Conservation (phyloP, 1,140 invertebrate species). For the Potamilus streckersoni region DNA sequence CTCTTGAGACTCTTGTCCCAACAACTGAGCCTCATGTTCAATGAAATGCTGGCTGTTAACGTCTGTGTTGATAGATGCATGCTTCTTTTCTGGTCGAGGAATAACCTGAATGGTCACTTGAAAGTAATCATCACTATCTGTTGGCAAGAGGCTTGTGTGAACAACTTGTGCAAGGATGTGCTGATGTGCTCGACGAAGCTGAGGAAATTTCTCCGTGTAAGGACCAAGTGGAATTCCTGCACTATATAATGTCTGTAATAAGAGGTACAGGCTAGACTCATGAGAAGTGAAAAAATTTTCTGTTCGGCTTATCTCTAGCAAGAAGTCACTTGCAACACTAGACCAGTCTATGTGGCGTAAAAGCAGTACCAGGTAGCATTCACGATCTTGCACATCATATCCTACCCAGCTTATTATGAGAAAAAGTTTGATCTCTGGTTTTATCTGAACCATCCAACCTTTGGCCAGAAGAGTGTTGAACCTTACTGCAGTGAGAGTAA, state of each 20-base stretch:
- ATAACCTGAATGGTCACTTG: slow-evolving; percentile 51
- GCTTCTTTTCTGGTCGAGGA: slow-evolving; percentile 29
- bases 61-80: slow-evolving; percentile 34
- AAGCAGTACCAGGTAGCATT: slow-evolving; percentile 51
- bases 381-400: slow-evolving; percentile 50
- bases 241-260: slow-evolving; percentile 73
- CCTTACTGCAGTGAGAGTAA: slow-evolving; percentile 57
- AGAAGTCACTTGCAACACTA: slow-evolving; percentile 54
- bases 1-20: background rate
- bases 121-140: slow-evolving; percentile 40
- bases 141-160: slow-evolving; percentile 37
- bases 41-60: slow-evolving; percentile 28
- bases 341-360: slow-evolving; percentile 58
- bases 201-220: slow-evolving; percentile 70
- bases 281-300: slow-evolving; percentile 62
- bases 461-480: slow-evolving; percentile 63
- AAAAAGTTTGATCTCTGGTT: slow-evolving; percentile 58
- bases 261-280: slow-evolving; percentile 68
- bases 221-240: slow-evolving; percentile 72
- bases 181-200: slow-evolving; percentile 69
- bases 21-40: slow-evolving; percentile 13
- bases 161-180: slow-evolving; percentile 50
- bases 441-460: slow-evolving; percentile 48
- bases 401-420: slow-evolving; percentile 60
- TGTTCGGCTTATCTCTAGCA: slow-evolving; percentile 56